Base-by-base conservation (phyloP, 2,113 vertebrate species). In the Neodon shergylaensis region DNA sequence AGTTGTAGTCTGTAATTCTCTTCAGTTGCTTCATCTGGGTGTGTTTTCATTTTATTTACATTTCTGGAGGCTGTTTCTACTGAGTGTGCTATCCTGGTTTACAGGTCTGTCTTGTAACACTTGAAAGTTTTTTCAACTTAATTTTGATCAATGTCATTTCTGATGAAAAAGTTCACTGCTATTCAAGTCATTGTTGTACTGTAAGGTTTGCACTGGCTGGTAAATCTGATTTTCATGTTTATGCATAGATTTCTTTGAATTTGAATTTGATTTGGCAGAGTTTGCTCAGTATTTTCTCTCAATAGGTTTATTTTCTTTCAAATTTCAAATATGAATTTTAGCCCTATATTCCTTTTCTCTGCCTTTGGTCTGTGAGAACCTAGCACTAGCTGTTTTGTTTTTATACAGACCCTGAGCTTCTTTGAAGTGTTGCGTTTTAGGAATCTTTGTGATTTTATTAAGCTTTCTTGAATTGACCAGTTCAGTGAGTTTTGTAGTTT, bases 381-480 rank as follows among this genome's bases (percentile, higher is more conserved):
- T 47, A 89, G 72, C 22, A 44, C 52, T 52, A 68, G 63, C 36
- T 82, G 36, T 63, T 89, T 85, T 68, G 9, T 70, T 94, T 68
- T 88, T 42, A 54, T 36, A 54, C 8, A 78, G 39, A 33, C 5
- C 33, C 52, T 70, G 73, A 72, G 39, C 39, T 33, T 68, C 44
- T 72, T 12, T 36, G 85, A 39, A 58, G 65, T 31, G 65, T 65
- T 84, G 24, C 10, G 39, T 63, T 86, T 86, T 86, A 72, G 61
- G 44, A 86, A 79, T 39, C n/a, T 94, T 42, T 79, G 78, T 72
- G 42, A 28, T 93, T 82, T 88, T 85, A 79, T 31, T 58, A 72
- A 78, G 31, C 54, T 17, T 93, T 91, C 63, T 73, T 47, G 10
- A 73, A 65, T 81, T 58, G 86, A 28, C 36, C 42, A 72, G 3